These are phyloP conservation scores for Tympanoctomys barrerae DNA, from an alignment of 2,797 vertebrate genomes.

Conservation along the genomic window DNA sequence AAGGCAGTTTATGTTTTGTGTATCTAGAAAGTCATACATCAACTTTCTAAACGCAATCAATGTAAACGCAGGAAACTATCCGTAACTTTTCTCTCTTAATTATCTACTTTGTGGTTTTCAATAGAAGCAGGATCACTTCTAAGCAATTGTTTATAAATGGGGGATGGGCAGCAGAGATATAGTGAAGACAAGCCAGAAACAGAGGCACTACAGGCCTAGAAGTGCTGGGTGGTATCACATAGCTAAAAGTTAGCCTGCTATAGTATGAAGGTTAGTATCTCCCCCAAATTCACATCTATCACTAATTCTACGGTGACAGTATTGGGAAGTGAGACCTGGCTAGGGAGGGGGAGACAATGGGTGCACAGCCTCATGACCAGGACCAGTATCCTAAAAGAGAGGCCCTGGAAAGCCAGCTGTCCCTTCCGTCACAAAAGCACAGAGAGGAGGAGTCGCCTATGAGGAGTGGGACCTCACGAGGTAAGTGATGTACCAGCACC, in stretches of 20 bases:
- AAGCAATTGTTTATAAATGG: neutral
- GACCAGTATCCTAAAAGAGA: neutral
- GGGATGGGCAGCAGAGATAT: neutral
- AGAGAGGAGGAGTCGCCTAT: neutral
- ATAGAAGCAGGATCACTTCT: neutral
- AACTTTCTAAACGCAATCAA: neutral
- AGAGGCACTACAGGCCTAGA: neutral
- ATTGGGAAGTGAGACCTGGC: neutral
- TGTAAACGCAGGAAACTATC: neutral
- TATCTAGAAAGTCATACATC: neutral
- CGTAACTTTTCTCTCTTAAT: slow-evolving; percentile 2
- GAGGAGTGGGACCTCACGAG: neutral
- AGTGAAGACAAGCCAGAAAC: neutral
- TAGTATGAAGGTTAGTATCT: neutral
- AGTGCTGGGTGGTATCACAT: neutral
- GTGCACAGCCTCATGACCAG: neutral
- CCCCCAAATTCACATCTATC: neutral
- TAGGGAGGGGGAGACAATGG: neutral
- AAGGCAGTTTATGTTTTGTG: neutral
- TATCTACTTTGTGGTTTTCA: neutral
- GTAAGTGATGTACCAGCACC: neutral
- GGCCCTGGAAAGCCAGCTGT: neutral
- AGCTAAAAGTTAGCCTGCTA: neutral
- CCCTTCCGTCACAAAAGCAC: neutral
- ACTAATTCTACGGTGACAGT: neutral